Evolutionary conservation across 2,113 vertebrate genomes (phyloP), one percentile per base, ranked within the genome.

Genomic region (Ceyx cyanopectus): DNA sequence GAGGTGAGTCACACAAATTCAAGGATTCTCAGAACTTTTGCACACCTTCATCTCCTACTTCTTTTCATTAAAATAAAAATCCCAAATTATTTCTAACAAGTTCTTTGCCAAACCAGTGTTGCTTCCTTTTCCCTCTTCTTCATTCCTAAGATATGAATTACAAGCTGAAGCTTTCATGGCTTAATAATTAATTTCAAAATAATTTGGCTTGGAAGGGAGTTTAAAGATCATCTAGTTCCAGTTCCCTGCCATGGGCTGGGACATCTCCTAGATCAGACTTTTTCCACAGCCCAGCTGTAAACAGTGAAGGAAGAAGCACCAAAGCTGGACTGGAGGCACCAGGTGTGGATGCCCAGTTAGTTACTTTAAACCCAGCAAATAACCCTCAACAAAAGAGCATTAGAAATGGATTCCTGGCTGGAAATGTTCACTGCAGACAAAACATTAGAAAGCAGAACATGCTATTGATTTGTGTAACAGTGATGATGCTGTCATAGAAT

Each of bases 401-500:
- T 70, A 74, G 18, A 75, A 66, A 50, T 9, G 6, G 20, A 80
- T 56, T 91, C 61, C 50, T 83, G 57, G 9, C 32, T 21, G 9
- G 63, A 89, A 76, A 51, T 5, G 6, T 24, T 21, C n/a, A 40
- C 34, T 34, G 15, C 2, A 45, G 32, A 54, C 24, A 48, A 76
- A 77, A n/a, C 5, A 17, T 57, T 12, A 69, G 45, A 65, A 72
- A 24, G 12, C 43, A 8, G 16, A 43, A 1, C 24, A 20, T 63
- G 54, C 0, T 0, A 2, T 34, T 57, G 26, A 45, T 23, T 58
- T 15, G 27, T 10, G 1, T 14, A 61, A 23, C 10, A 66, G 14
- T 1, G 1, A 48, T 74, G 53, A 23, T 3, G 61, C 37, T 37
- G 37, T 37, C 37, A 37, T 37, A 37, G 37, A n/a, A n/a, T n/a